phyloP scores from a whole-genome alignment of 2,888 invertebrate genomes.

The Ormyrus pomaceus region DNA sequence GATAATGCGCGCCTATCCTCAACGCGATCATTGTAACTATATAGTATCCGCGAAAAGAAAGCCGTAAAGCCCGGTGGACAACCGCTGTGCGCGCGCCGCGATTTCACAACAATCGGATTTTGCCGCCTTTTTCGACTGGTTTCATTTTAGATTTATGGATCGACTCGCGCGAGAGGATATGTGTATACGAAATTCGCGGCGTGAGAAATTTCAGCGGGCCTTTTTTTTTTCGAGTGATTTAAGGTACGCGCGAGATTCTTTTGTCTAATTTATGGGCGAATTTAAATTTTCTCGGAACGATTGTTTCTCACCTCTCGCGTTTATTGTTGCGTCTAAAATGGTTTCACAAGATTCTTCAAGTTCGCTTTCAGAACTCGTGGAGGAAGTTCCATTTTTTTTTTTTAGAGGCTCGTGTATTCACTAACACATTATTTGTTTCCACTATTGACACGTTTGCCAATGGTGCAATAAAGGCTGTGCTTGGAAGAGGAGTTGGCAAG shows the following conservation, averaged over 20 bases:
- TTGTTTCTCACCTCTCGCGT: neutral
- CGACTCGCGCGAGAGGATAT: too few relatives aligned
- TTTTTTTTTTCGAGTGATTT: neutral
- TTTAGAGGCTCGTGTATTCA: neutral
- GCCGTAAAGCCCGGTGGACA: neutral
- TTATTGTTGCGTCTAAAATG: neutral
- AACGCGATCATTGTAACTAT: conserved; percentile 17
- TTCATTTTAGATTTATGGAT: too few relatives aligned
- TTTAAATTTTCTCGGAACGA: neutral
- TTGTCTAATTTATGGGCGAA: conserved; percentile 4
- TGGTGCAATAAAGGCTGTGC: neutral
- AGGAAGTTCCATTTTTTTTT: too few relatives aligned
- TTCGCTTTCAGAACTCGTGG: too few relatives aligned
- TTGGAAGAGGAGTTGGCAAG: neutral
- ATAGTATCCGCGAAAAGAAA: conserved; percentile 3
- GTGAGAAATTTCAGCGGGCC: neutral
- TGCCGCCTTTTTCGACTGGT: too few relatives aligned
- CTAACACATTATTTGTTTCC: neutral
- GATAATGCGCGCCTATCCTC: conserved; percentile 14
- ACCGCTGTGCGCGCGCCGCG: neutral
- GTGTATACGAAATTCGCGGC: neutral
- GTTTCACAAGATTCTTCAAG: too few relatives aligned
- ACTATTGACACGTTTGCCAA: neutral
- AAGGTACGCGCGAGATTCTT: neutral
- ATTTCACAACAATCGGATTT: neutral